These are phyloP conservation scores for Heteractis magnifica DNA, from an alignment of 92 coral and sea anemone species.

Conservation along the genomic window DNA sequence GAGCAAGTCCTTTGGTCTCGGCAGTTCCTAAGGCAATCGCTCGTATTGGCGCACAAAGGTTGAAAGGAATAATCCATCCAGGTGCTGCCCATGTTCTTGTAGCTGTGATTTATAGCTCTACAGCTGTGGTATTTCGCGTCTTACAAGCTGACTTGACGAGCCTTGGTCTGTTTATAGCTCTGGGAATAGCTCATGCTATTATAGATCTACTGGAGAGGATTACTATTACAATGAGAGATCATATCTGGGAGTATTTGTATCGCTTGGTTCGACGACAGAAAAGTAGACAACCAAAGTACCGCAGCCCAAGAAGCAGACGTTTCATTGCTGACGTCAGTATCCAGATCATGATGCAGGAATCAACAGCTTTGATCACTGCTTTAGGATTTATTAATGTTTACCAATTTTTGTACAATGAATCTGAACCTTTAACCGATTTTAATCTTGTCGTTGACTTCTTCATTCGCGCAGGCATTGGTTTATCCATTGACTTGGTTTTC, in stretches of 20 bases:
- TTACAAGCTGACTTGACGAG: slow-evolving; percentile 71
- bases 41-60: slow-evolving; percentile 40
- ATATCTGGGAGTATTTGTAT: slow-evolving; percentile 53
- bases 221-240: slow-evolving; percentile 52
- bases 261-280: slow-evolving; percentile 15
- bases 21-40: slow-evolving; percentile 42
- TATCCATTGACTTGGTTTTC: slow-evolving; percentile 25
- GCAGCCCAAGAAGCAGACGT: slow-evolving; percentile 62
- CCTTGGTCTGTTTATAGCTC: slow-evolving; percentile 46
- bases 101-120: slow-evolving; percentile 33
- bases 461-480: slow-evolving; percentile 49
- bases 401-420: slow-evolving; percentile 41
- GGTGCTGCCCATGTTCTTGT: slow-evolving; percentile 40
- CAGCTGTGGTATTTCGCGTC: slow-evolving; percentile 52
- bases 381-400: slow-evolving; percentile 48
- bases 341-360: slow-evolving; percentile 52
- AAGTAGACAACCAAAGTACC: slow-evolving; percentile 26
- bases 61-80: slow-evolving; percentile 41
- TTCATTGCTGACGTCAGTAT: slow-evolving; percentile 61
- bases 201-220: slow-evolving; percentile 46
- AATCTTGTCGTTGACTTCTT: slow-evolving; percentile 26
- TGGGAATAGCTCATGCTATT: slow-evolving; percentile 56
- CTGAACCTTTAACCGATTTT: slow-evolving; percentile 1
- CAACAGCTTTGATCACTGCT: slow-evolving; percentile 45
- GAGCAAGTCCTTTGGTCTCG: slow-evolving; percentile 27